Evolutionary conservation across 1,140 invertebrate genomes (phyloP).

Genomic region (Pseudobourletiella spinata): DNA sequence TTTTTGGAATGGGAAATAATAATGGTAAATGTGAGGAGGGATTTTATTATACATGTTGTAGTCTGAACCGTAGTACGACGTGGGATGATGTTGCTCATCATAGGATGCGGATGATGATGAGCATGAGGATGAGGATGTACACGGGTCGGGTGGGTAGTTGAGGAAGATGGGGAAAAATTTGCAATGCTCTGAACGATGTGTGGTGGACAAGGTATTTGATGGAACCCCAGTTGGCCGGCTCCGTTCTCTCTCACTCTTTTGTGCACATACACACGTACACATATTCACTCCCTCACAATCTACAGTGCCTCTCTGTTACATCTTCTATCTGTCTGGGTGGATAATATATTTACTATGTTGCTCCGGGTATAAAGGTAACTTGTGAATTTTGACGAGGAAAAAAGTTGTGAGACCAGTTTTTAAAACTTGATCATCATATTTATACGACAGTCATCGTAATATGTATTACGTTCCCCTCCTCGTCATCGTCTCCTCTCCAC

Average conservation of each 20-base stretch:
- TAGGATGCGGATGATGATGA: neutral
- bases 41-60: neutral
- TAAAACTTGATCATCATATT: constrained; percentile 6
- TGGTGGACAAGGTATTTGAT: neutral
- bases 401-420: constrained; percentile 17
- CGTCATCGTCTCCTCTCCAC: neutral
- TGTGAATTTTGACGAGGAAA: neutral
- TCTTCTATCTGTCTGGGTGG: neutral
- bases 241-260: neutral
- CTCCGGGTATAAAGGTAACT: neutral
- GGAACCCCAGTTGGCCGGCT: neutral
- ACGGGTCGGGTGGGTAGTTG: neutral
- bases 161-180: neutral
- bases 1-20: neutral
- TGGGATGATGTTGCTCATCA: neutral
- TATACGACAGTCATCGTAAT: neutral
- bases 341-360: constrained; percentile 5
- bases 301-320: too few relatives aligned
- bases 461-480: neutral
- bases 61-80: neutral
- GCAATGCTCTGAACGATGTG: too few relatives aligned
- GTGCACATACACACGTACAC: neutral
- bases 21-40: neutral
- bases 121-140: neutral
- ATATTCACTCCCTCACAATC: too few relatives aligned